Percentiles rank a stretch among this genome's conserved stretches.
These are phyloP conservation scores for Acanthornis magna DNA, from an alignment of 2,797 vertebrate species.

Conservation along the genomic window DNA sequence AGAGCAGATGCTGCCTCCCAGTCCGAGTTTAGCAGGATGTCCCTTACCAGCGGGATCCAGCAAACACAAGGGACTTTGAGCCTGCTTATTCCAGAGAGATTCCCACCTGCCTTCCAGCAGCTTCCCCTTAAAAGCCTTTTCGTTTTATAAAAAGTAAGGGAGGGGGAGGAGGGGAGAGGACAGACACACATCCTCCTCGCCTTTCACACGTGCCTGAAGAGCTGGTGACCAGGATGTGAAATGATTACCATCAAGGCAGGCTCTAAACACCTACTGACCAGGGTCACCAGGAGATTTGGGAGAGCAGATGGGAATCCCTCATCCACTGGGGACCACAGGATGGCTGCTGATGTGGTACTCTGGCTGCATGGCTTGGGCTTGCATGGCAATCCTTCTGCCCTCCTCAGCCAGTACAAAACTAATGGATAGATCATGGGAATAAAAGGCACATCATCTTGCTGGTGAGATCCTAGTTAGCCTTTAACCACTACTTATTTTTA, in stretches of 20 bases:
- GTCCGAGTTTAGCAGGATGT: accelerated
- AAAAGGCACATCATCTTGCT: background rate
- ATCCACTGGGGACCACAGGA: accelerated
- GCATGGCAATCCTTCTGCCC: background rate
- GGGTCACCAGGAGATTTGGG: background rate
- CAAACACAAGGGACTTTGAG: accelerated
- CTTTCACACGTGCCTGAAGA: accelerated
- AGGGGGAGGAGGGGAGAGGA: background rate
- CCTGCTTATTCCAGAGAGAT: background rate
- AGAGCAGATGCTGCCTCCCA: background rate
- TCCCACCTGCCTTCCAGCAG: background rate
- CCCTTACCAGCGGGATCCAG: accelerated
- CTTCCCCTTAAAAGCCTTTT: background rate
- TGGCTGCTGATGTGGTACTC: background rate
- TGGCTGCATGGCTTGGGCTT: background rate
- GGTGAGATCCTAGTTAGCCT: background rate
- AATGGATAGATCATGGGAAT: accelerated
- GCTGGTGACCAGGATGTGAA: accelerated
- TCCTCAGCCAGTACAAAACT: background rate
- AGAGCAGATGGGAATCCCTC: background rate
- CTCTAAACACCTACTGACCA: background rate
- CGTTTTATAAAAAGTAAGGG: background rate
- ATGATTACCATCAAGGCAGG: background rate
- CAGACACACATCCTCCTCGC: background rate
- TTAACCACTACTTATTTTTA: background rate